Percentiles rank a stretch among this genome's conserved stretches.
phyloP scores from a whole-genome alignment of 2,797 vertebrate species.

The Hirundo rustica region DNA sequence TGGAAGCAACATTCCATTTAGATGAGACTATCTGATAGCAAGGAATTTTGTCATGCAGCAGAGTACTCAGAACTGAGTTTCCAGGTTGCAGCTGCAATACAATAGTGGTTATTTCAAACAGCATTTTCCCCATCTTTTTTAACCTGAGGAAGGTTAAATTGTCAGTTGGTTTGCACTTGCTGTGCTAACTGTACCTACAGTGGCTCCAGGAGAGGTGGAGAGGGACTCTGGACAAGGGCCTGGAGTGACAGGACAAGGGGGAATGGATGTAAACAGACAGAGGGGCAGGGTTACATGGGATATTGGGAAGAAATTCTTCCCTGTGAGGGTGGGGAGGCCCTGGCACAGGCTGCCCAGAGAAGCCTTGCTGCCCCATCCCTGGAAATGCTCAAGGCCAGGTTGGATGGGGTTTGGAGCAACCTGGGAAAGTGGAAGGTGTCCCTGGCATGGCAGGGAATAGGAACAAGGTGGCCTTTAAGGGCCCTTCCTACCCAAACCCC shows the following conservation, averaged over 20 bases:
- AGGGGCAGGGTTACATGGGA: background rate
- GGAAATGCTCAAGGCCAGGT: accelerated
- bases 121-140: background rate
- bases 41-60: background rate
- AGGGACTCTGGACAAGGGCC: accelerated
- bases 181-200: background rate
- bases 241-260: background rate
- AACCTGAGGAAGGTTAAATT: background rate
- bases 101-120: background rate
- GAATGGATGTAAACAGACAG: background rate
- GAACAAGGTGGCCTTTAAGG: background rate
- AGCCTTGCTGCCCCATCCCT: background rate
- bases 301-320: background rate
- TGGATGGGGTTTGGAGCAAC: accelerated
- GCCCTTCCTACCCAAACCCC: background rate
- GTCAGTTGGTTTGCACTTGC: background rate
- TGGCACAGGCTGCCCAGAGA: background rate
- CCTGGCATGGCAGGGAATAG: background rate
- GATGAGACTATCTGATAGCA: background rate
- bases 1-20: constrained; percentile 4
- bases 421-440: background rate
- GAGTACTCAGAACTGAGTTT: background rate
- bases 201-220: background rate
- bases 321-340: background rate
- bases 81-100: constrained; percentile 8